phyloP scores from a whole-genome alignment of 2,888 invertebrate species.

The Drosophila helvetica region DNA sequence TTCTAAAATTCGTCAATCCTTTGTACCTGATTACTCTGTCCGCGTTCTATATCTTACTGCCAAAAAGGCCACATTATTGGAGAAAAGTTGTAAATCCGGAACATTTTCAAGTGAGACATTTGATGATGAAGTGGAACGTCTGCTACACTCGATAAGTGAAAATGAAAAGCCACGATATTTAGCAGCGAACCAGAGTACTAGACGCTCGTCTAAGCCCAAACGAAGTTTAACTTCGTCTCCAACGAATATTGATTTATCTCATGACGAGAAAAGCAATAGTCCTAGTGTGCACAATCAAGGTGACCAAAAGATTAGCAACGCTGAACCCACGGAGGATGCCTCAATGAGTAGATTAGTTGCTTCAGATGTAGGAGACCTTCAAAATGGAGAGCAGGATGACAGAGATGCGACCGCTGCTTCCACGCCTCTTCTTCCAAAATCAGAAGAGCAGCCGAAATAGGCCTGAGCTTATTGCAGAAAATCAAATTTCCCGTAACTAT shows the following conservation, averaged over 20 bases:
- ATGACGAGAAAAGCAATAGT: slow-evolving; percentile 70
- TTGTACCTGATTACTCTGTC: slow-evolving; percentile 96
- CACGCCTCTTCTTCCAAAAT: slow-evolving; percentile 74
- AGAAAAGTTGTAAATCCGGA: slow-evolving; percentile 89
- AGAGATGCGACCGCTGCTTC: slow-evolving; percentile 62
- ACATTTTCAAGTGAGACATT: slow-evolving; percentile 87
- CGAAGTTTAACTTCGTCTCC: slow-evolving; percentile 80
- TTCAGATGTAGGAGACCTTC: slow-evolving; percentile 74
- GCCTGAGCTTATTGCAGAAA: slow-evolving; percentile 48
- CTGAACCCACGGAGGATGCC: slow-evolving; percentile 73
- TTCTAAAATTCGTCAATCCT: slow-evolving; percentile 90
- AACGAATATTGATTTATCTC: slow-evolving; percentile 77
- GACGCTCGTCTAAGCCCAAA: slow-evolving; percentile 57
- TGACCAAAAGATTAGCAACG: slow-evolving; percentile 59
- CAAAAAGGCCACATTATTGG: slow-evolving; percentile 93
- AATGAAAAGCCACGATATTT: slow-evolving; percentile 85
- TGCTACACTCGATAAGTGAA: slow-evolving; percentile 91
- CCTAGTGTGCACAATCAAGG: slow-evolving; percentile 52
- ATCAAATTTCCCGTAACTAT: slow-evolving; percentile 33
- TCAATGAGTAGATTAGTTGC: slow-evolving; percentile 79
- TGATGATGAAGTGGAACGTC: slow-evolving; percentile 94
- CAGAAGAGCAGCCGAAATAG: slow-evolving; percentile 43
- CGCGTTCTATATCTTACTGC: slow-evolving; percentile 95
- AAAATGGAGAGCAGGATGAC: slow-evolving; percentile 66
- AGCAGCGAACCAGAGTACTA: slow-evolving; percentile 57